Evolutionary conservation across 1,140 invertebrate species (phyloP).

Genomic region (Dendroctonus ponderosae): DNA sequence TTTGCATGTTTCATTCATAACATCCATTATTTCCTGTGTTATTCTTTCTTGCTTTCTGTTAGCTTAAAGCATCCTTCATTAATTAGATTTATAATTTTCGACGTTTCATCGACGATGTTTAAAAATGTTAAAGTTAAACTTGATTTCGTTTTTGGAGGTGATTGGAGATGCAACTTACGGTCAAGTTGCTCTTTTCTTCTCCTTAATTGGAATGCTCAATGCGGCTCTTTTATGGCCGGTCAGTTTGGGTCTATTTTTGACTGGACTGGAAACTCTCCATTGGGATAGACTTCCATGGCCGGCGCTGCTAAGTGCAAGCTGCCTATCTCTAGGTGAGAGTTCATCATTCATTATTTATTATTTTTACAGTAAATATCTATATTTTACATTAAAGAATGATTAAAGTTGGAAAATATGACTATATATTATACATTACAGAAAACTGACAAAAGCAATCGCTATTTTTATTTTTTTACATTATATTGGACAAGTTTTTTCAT

Average conservation of each 20-base stretch:
- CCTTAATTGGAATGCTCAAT: constrained; percentile 80
- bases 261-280: constrained; percentile 75
- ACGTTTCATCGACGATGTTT: not conserved
- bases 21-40: too few species aligned
- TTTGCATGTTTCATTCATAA: too few species aligned
- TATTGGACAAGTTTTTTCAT: too few species aligned
- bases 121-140: not conserved
- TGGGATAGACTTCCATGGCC: constrained; percentile 80
- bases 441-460: too few species aligned
- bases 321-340: constrained; percentile 70
- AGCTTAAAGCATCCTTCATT: too few species aligned
- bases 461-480: too few species aligned
- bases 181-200: constrained; percentile 85
- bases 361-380: too few species aligned
- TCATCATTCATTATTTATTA: not conserved
- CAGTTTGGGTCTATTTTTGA: constrained; percentile 78
- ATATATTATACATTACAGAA: too few species aligned
- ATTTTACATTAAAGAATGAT: too few species aligned
- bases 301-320: constrained; percentile 72
- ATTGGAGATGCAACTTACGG: constrained; percentile 87
- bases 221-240: constrained; percentile 83
- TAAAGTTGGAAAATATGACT: too few species aligned
- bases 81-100: too few species aligned
- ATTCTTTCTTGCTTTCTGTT: too few species aligned
- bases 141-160: constrained; percentile 51